Evolutionary conservation across 37 sponge, comb jelly and placozoan genomes (phyloP), one percentile per base, ranked within the genome.

Genomic region (Cladorhizidae sp.): DNA sequence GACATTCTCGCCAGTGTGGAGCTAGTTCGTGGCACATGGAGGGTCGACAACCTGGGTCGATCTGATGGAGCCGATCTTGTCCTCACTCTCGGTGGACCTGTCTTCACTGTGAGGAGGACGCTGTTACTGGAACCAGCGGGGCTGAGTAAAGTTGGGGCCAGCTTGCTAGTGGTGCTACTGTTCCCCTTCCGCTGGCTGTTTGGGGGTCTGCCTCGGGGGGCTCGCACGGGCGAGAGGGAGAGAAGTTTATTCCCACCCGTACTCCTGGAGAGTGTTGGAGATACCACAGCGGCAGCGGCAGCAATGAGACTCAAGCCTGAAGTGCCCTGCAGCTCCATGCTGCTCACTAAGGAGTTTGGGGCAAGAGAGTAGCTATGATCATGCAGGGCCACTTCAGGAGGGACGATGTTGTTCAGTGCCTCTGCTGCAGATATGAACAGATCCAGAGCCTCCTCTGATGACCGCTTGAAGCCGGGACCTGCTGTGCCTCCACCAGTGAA

Each of bases 281-380:
- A 93, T 0, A 93, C 93, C 26, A 93, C 93, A 59, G 93, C 93
- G 7, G 93, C 93, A 14, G 93, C 93, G 31, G 93, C 93, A 23
- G 93, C 93, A 61, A 93, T 93, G 17, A 93, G 89, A 29, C 85
- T 85, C 14, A 93, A 80, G 28, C 93, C 93, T 0, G 93, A 88
- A 12, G 77, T 85, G 21, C 89, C 89, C 61, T 85, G 86, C 3
- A 88, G 26, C 43, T 93, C 93, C 72, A 79, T 67, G 49, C 33
- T 80, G 84, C 79, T 83, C 21, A 75, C 45, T 26, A 84, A 62
- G 0, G 72, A 50, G 58, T 42, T 59, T 1, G 89, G 86, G 23
- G 93, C 68, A 1, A 77, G 78, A 33, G 89, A 68, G 36, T 93
- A 93, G 52, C 68, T 88, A 73, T 93, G 93, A 65, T 93, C 93